Evolutionary conservation across 2,797 vertebrate genomes (phyloP).

Genomic region (Lophotriccus pileatus): DNA sequence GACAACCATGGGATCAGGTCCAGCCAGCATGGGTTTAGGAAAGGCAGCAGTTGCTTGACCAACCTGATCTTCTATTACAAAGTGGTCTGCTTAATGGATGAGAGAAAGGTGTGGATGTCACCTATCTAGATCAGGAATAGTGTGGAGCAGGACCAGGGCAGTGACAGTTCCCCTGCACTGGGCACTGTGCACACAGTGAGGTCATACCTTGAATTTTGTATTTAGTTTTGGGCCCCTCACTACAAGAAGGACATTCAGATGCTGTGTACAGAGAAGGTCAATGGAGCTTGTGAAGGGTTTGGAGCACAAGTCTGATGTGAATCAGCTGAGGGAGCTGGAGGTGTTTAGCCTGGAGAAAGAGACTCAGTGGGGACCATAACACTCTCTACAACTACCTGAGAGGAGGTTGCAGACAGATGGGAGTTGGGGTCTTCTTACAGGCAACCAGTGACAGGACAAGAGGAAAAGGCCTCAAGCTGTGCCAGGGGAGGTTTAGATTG

Average conservation of each 20-base stretch:
- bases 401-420: not conserved
- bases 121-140: not conserved
- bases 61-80: not conserved
- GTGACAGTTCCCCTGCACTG: accelerated
- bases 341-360: not conserved
- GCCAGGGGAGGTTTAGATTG: not conserved
- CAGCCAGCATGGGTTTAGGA: not conserved
- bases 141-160: not conserved
- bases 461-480: not conserved
- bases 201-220: accelerated
- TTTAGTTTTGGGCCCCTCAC: not conserved
- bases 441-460: not conserved
- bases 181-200: not conserved
- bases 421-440: not conserved
- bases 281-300: accelerated
- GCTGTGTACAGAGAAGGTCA: not conserved
- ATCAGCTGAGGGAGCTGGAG: not conserved
- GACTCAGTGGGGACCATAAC: not conserved
- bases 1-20: not conserved
- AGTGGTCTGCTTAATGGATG: not conserved
- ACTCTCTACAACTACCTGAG: not conserved
- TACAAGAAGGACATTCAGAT: not conserved
- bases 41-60: not conserved
- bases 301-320: not conserved
- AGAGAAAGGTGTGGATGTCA: not conserved